These are phyloP conservation scores for Manis javanica DNA, from an alignment of 2,797 vertebrate genomes.

Conservation along the genomic window DNA sequence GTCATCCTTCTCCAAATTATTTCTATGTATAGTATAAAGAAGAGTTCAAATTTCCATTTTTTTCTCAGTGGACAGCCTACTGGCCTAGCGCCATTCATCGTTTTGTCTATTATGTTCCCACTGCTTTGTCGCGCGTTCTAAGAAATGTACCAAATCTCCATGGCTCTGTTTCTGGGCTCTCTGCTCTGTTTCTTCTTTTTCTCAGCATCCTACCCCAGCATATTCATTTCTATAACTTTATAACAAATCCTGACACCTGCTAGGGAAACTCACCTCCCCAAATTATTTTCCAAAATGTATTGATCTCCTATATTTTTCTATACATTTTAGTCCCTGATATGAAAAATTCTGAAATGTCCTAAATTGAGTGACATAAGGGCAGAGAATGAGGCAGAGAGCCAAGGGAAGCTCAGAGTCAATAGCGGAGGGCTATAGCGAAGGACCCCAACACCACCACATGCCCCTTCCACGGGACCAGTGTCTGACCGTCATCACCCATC, in stretches of 20 bases:
- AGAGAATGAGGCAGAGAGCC: too few relatives aligned
- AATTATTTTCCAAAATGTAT: background rate
- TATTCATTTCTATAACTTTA: background rate
- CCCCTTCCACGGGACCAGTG: too few relatives aligned
- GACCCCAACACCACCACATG: too few relatives aligned
- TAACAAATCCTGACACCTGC: background rate
- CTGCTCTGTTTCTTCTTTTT: background rate
- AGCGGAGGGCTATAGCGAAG: too few relatives aligned
- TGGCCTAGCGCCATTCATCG: background rate
- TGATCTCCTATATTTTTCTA: background rate
- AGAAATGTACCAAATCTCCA: background rate
- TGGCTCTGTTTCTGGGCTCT: background rate
- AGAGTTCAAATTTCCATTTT: background rate
- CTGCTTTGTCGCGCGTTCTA: background rate
- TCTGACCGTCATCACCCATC: too few relatives aligned
- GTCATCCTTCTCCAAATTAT: too few relatives aligned
- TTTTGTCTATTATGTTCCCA: background rate
- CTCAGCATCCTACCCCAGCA: too few relatives aligned
- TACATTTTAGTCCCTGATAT: background rate
- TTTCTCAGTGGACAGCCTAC: background rate
- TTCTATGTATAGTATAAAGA: background rate
- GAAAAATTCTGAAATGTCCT: too few relatives aligned
- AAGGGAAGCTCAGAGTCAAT: too few relatives aligned
- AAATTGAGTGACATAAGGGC: too few relatives aligned
- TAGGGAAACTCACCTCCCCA: background rate